Base-by-base conservation (phyloP, 1,140 invertebrate genomes). In the Magallana gigas region DNA sequence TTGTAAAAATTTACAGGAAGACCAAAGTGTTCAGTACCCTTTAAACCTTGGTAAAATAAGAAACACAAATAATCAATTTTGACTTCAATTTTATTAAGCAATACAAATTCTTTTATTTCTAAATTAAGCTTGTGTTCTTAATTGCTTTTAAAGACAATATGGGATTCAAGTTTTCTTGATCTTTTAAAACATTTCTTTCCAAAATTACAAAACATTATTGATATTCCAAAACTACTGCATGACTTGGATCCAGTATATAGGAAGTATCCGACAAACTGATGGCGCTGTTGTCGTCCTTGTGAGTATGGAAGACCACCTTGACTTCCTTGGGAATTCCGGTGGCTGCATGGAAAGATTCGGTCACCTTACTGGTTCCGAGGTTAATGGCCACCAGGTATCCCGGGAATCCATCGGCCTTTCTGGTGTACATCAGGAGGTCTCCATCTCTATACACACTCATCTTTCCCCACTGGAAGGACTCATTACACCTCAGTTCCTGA, bases 401-500 rank as follows among this genome's bases (percentile, higher is more conserved):
- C 4, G 91, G 89, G 89, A 94, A 94, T 29, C 94, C 93, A 23
- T 91, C 87, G 6, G 94, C 94, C 84, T 94, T 91, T 12, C 93
- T 91, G 14, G 92, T 91, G 68, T 93, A 94, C 68, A 90, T 91
- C n/a, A 94, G 83, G 23, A 94, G 64, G 71, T 92, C 85, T 1
- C 88, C 85, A 71, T 91, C 92, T 0, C 90, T 60, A 4, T 87
- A 85, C 84, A 91, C 90, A 36, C 89, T 85, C 16, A 93, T 88
- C 9, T 90, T 81, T 8, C 95, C 95, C 91, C 92, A 95, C 85
- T 92, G 92, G 81, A 95, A 90, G 0, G 95, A 94, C 58, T 93
- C 93, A 12, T 93, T 90, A 3, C 85, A 71, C 48, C 94, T 86
- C 8, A 95, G 91, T 57, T 91, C 84, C 6, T 90, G 87, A 16